These are phyloP conservation scores for Allygus modestus DNA, from an alignment of 2,888 invertebrate genomes.

Conservation along the genomic window DNA sequence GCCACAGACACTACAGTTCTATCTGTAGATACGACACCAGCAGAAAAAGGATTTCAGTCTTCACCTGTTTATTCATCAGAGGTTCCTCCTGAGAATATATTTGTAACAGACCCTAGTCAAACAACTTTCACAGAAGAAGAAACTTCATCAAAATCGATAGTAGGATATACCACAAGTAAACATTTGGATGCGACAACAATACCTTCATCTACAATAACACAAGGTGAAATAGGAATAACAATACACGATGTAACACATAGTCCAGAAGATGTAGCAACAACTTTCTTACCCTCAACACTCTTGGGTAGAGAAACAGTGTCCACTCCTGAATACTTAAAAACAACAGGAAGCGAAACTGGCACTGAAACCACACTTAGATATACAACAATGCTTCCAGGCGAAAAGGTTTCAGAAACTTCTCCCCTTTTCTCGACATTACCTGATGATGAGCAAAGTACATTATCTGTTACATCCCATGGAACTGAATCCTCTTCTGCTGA, in stretches of 20 bases:
- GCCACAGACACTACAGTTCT: background rate
- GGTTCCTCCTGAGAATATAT: background rate
- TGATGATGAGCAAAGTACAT: background rate
- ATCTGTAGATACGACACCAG: background rate
- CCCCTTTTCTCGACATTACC: background rate
- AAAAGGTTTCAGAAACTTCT: background rate
- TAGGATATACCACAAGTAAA: background rate
- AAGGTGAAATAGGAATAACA: background rate
- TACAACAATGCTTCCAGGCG: background rate
- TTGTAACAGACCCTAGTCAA: background rate
- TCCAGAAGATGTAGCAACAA: background rate
- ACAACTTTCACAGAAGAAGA: background rate
- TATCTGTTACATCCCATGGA: background rate
- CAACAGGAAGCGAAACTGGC: background rate
- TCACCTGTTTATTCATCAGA: background rate
- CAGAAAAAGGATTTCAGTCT: background rate
- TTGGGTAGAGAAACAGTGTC: background rate
- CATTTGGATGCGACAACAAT: background rate
- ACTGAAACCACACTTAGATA: background rate
- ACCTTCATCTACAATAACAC: background rate
- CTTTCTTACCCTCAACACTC: background rate
- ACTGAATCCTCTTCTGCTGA: background rate
- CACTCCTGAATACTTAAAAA: background rate
- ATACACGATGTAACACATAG: background rate
- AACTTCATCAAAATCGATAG: background rate